phyloP scores from a whole-genome alignment of 2,888 invertebrate species.

The Agrilus cyanescens region DNA sequence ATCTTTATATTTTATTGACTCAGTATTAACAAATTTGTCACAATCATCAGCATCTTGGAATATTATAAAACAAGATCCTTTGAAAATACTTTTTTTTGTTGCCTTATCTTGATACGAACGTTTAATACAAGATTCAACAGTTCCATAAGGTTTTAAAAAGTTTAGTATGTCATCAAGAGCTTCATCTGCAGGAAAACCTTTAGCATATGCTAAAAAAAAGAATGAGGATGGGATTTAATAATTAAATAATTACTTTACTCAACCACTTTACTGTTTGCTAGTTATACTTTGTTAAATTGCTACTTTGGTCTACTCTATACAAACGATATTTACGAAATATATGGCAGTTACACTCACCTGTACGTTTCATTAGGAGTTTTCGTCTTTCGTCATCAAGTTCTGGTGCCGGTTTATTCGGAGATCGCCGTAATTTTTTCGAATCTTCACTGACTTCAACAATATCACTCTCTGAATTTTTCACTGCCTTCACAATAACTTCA shows the following conservation, averaged over 20 bases:
- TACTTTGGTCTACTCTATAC: too few species aligned
- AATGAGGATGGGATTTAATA: background rate
- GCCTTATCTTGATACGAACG: constrained; percentile 47
- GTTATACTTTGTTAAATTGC: too few species aligned
- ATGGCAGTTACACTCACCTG: constrained; percentile 32
- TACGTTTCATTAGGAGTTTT: constrained; percentile 61
- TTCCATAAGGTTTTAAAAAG: constrained; percentile 58
- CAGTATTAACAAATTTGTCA: constrained; percentile 60
- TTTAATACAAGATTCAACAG: constrained; percentile 51
- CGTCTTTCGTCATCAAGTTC: constrained; percentile 74
- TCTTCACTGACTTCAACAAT: constrained; percentile 57
- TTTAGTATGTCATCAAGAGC: constrained; percentile 55
- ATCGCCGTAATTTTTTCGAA: constrained; percentile 54
- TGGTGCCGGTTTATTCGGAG: constrained; percentile 63
- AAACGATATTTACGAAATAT: too few species aligned
- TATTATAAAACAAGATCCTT: constrained; percentile 86
- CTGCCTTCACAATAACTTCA: constrained; percentile 57
- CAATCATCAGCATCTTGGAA: constrained; percentile 74
- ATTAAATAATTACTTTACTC: background rate
- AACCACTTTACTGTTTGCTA: background rate
- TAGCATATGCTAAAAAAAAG: constrained; percentile 55
- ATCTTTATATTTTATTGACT: constrained; percentile 52
- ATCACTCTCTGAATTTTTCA: constrained; percentile 61
- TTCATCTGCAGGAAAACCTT: constrained; percentile 67
- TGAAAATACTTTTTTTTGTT: constrained; percentile 56